Conservation (phyloP, 23 tunicate species). For the Trididemnum clinides region DNA sequence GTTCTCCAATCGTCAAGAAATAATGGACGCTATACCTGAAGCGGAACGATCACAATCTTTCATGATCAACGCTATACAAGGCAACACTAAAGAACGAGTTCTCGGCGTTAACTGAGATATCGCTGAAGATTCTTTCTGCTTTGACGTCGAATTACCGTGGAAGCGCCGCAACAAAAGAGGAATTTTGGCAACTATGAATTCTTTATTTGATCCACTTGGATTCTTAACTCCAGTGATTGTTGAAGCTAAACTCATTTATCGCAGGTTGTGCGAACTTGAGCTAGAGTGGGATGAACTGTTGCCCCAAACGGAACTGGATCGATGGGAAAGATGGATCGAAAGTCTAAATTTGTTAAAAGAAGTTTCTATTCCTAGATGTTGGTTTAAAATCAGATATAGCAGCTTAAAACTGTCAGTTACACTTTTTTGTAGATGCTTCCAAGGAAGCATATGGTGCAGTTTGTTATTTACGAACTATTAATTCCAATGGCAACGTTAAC, state of each 20-base stretch:
- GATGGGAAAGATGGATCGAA: background rate
- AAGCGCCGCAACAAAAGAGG: slow-evolving; percentile 35
- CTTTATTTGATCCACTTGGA: slow-evolving; percentile 10
- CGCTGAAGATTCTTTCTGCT: background rate
- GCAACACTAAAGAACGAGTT: slow-evolving; percentile 2
- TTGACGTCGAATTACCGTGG: background rate
- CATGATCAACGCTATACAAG: background rate
- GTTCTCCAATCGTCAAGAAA: background rate
- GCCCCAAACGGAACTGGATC: background rate
- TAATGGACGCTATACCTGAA: background rate
- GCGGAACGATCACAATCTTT: background rate
- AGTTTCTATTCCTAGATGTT: slow-evolving; percentile 1
- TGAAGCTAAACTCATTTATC: background rate
- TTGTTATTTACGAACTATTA: slow-evolving; percentile 2
- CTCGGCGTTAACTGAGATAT: slow-evolving; percentile 39
- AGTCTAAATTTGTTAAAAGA: background rate
- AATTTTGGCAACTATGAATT: background rate
- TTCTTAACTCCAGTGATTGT: background rate
- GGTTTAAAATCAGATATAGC: background rate
- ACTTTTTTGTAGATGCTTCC: slow-evolving; percentile 20
- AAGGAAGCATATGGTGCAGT: background rate
- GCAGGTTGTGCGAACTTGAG: background rate
- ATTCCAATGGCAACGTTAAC: background rate
- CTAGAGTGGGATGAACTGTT: slow-evolving; percentile 10
- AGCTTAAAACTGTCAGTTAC: background rate